A percentile compares a stretch with the other conserved stretches of the same genome.
phyloP scores from a whole-genome alignment of 2,797 vertebrate genomes.

The Urosaurus nigricauda region DNA sequence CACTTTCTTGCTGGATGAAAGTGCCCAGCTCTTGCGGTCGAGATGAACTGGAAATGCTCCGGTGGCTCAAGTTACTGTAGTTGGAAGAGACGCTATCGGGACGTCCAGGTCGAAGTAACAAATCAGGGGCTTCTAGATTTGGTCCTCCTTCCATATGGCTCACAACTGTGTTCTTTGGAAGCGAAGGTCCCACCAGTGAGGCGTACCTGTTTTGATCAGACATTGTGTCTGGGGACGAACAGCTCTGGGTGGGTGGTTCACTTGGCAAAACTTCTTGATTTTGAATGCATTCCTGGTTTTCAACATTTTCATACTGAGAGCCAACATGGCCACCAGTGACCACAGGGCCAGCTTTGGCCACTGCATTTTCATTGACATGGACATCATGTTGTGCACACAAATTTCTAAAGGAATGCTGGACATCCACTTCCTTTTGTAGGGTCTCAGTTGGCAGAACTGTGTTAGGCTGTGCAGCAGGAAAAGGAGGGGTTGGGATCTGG shows the following conservation, averaged over 20 bases:
- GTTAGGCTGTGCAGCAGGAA: conserved; percentile 53
- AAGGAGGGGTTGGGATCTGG: conserved; percentile 4
- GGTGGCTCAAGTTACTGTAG: conserved; percentile 89
- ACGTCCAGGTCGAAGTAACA: conserved; percentile 78
- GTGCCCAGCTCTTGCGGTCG: conserved; percentile 89
- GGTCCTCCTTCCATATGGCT: conserved; percentile 83
- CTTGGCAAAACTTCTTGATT: conserved; percentile 93
- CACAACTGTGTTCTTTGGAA: conserved; percentile 63
- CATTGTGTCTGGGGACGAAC: conserved; percentile 48
- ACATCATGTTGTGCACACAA: conserved; percentile 68
- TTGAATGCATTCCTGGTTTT: conserved; percentile 93
- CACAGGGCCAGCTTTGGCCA: conserved; percentile 53
- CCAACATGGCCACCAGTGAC: conserved; percentile 60
- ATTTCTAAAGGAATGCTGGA: conserved; percentile 62
- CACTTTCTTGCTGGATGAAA: conserved; percentile 96
- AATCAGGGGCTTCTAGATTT: conserved; percentile 89
- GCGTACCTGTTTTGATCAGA: conserved; percentile 67
- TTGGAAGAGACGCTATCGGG: conserved; percentile 91
- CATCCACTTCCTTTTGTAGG: conserved; percentile 65
- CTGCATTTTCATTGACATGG: conserved; percentile 39
- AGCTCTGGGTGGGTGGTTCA: conserved; percentile 75
- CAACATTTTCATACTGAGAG: conserved; percentile 86
- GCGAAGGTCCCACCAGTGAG: conserved; percentile 55
- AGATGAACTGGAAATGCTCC: conserved; percentile 80
- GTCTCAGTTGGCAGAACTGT: conserved; percentile 53